Evolutionary conservation across 1,140 invertebrate genomes (phyloP).

Genomic region (Solenopsis invicta): DNA sequence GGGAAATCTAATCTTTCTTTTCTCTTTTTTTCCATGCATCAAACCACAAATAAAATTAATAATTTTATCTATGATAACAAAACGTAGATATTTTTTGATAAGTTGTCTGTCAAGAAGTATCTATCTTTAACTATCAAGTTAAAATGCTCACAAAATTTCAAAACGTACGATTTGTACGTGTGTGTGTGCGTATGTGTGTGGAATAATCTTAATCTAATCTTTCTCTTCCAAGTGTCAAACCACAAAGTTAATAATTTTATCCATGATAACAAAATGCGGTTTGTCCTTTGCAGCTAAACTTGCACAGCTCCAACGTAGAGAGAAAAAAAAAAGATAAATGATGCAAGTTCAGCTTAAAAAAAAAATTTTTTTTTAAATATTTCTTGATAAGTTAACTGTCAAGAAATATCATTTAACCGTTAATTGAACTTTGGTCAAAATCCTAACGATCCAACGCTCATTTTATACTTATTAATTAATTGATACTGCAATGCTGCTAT

Average conservation of each 20-base stretch:
- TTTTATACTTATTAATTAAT: not conserved
- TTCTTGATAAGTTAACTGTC: not conserved
- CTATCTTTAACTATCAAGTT: too few species aligned
- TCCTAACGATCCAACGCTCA: not conserved
- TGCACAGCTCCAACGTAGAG: too few species aligned
- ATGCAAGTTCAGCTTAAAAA: too few species aligned
- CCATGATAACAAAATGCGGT: not conserved
- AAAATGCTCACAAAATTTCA: not conserved
- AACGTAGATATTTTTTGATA: too few species aligned
- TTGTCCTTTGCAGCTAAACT: too few species aligned
- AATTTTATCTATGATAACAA: too few species aligned
- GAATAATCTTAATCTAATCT: not conserved
- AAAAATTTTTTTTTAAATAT: not conserved
- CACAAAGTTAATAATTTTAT: not conserved
- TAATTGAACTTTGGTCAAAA: not conserved
- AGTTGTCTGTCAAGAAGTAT: too few species aligned
- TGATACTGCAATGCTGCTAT: not conserved
- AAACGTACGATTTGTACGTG: not conserved
- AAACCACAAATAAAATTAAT: too few species aligned
- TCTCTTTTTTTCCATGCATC: too few species aligned
- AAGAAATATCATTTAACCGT: not conserved
- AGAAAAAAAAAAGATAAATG: too few species aligned
- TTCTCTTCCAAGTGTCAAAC: not conserved
- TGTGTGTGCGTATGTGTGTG: too few species aligned
- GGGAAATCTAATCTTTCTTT: too few species aligned